Evolutionary conservation across 30 jellyfish, hydroid and myxozoan species (phyloP).

Genomic region (Sanderia malayensis): DNA sequence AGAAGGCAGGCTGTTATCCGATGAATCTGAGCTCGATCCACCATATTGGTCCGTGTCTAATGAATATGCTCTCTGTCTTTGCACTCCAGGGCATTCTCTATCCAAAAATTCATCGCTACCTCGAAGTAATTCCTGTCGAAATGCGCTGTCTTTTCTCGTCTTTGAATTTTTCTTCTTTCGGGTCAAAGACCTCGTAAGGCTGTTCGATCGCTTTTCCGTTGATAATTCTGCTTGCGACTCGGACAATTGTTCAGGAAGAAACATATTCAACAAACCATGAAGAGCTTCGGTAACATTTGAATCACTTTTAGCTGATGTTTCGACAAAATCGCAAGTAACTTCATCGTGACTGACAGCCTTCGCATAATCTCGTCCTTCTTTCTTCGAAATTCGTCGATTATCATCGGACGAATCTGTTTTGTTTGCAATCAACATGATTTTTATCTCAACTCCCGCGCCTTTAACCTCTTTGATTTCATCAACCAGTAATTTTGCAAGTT

Average conservation of each 20-base stretch:
- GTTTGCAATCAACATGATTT: constrained; percentile 83
- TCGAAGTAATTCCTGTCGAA: constrained; percentile 25
- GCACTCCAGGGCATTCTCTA: constrained; percentile 18
- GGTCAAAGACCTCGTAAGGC: constrained; percentile 52
- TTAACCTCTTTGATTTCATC: constrained; percentile 70
- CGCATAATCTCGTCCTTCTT: constrained; percentile 70
- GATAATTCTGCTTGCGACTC: constrained; percentile 12
- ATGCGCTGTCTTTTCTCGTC: constrained; percentile 7
- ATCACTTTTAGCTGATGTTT: constrained; percentile 79
- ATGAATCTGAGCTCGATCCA: constrained; percentile 53
- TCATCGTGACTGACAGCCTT: constrained; percentile 53
- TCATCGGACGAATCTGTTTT: constrained; percentile 74
- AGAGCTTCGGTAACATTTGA: constrained; percentile 55
- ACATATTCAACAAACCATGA: constrained; percentile 78
- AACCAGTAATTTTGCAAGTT: constrained; percentile 64
- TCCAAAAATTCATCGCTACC: constrained; percentile 60
- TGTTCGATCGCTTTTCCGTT: constrained; percentile 40
- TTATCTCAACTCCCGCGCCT: constrained; percentile 50
- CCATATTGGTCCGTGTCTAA: constrained; percentile 24
- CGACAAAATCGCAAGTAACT: constrained; percentile 75
- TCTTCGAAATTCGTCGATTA: constrained; percentile 52
- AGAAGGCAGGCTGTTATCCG: constrained; percentile 50
- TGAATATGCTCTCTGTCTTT: constrained; percentile 38
- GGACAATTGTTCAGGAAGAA: constrained; percentile 55
- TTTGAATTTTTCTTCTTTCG: constrained; percentile 28